phyloP scores from a whole-genome alignment of 2,888 invertebrate genomes.

The Callosobruchus maculatus region DNA sequence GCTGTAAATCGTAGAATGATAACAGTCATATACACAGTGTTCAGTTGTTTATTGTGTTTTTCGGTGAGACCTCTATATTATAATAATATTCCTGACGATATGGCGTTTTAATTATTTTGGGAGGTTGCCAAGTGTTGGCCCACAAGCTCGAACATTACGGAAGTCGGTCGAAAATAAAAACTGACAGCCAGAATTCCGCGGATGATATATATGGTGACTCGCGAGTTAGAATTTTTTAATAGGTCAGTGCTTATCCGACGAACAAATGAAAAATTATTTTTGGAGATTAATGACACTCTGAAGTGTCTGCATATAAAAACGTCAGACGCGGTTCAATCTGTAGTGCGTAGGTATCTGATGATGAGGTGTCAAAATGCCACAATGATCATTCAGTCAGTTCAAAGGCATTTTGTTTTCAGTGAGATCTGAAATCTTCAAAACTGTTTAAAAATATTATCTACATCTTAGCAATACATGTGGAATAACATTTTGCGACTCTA shows the following conservation, averaged over 20 bases:
- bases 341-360: background rate
- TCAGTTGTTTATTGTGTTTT: background rate
- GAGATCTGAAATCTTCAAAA: background rate
- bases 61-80: background rate
- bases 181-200: background rate
- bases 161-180: background rate
- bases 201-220: background rate
- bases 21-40: background rate
- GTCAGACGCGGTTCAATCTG: background rate
- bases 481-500: no score
- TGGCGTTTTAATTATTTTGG: background rate
- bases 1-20: background rate
- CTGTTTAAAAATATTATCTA: background rate
- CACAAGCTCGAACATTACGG: background rate
- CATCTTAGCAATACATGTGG: no score
- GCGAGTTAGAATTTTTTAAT: background rate
- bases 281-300: background rate
- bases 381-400: background rate
- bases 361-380: background rate
- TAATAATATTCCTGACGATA: background rate
- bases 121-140: background rate
- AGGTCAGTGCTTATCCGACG: background rate
- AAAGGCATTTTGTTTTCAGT: background rate
- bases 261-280: background rate
- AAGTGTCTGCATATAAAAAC: background rate